phyloP scores from a whole-genome alignment of 2,888 invertebrate genomes.

The Baccha elongata region DNA sequence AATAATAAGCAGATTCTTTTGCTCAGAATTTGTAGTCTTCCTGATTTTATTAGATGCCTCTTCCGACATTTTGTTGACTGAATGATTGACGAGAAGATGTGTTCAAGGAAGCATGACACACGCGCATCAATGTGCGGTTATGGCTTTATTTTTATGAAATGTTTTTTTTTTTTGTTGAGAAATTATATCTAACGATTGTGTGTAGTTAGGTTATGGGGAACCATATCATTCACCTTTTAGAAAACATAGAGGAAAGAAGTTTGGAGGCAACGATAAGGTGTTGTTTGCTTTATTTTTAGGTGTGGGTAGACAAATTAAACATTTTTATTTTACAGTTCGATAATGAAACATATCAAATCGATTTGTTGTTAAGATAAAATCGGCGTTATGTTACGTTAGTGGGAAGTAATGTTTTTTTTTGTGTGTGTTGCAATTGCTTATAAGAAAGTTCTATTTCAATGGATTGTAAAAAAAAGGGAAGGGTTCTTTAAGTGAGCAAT shows the following conservation, averaged over 20 bases:
- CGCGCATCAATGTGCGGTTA: conserved; percentile 25
- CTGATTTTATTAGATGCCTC: conserved; percentile 65
- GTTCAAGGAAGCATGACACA: conserved; percentile 34
- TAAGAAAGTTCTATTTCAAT: conserved; percentile 52
- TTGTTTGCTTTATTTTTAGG: not conserved
- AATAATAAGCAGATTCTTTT: conserved; percentile 38
- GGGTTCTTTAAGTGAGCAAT: conserved; percentile 48
- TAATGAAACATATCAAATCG: conserved; percentile 63
- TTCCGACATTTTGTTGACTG: conserved; percentile 69
- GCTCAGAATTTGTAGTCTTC: conserved; percentile 67
- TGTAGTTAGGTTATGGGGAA: not conserved
- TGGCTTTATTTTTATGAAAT: conserved; percentile 14
- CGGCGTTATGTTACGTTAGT: conserved; percentile 4
- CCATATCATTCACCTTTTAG: not conserved
- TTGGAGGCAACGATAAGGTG: not conserved
- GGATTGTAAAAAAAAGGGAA: conserved; percentile 48
- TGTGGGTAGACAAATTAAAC: conserved; percentile 4
- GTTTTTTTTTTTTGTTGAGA: not conserved
- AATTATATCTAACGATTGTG: not conserved
- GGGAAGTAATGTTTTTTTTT: not conserved
- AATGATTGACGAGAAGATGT: conserved; percentile 61
- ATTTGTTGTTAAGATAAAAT: conserved; percentile 63
- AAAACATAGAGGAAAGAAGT: not conserved
- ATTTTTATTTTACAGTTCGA: conserved; percentile 61
- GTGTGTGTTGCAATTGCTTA: conserved; percentile 42